Conservation (phyloP, 2,888 invertebrate genomes). For the Heteromurus nitidus region DNA sequence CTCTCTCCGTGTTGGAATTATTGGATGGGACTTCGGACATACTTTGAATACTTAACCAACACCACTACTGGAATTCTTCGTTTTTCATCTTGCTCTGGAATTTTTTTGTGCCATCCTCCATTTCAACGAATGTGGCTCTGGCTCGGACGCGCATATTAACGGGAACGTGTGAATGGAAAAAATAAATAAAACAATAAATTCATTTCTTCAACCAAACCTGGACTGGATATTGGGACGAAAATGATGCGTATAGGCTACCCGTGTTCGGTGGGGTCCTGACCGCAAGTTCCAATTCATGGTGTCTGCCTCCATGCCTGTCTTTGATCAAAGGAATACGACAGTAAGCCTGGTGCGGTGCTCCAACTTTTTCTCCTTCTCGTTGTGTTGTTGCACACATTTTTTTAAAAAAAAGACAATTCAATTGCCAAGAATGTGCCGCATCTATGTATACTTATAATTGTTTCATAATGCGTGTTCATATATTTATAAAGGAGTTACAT, state of each 20-base stretch:
- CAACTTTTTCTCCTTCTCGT: slow-evolving; percentile 58
- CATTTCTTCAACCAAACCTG: not conserved
- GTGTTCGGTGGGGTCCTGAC: slow-evolving; percentile 64
- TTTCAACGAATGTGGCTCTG: slow-evolving; percentile 22
- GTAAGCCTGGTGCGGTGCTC: slow-evolving; percentile 74
- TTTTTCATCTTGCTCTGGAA: not conserved
- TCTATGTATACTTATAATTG: not conserved
- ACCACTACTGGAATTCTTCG: not conserved
- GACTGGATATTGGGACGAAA: not conserved
- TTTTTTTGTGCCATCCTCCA: not conserved
- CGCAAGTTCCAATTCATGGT: slow-evolving; percentile 76
- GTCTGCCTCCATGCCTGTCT: slow-evolving; percentile 78
- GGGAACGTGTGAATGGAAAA: too few species aligned
- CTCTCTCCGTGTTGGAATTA: too few species aligned
- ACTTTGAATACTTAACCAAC: not conserved
- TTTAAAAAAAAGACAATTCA: not conserved
- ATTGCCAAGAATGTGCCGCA: too few species aligned
- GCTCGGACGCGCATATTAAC: too few species aligned
- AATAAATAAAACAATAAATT: too few species aligned
- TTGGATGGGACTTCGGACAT: slow-evolving; percentile 8
- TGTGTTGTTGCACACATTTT: slow-evolving; percentile 20
- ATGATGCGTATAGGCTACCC: slow-evolving; percentile 52
- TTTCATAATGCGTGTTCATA: not conserved
- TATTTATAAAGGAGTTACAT: too few species aligned
- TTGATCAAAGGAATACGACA: slow-evolving; percentile 77